A percentile compares a stretch with the other conserved stretches of the same genome.
phyloP scores from a whole-genome alignment of 2,888 invertebrate genomes.

The Thelaira solivaga region DNA sequence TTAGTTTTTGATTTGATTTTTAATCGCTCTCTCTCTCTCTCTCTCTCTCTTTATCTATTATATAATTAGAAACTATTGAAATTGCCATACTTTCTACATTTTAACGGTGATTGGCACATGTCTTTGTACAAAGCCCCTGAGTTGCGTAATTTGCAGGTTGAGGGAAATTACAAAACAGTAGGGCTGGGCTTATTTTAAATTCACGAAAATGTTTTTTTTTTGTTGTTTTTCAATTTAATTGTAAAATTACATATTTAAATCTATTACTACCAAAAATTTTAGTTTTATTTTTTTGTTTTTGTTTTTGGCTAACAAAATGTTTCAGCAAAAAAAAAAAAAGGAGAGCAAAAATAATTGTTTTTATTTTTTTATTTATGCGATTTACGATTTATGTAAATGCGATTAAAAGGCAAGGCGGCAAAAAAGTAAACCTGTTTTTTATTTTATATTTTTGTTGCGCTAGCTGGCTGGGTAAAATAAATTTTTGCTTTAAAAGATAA shows the following conservation, averaged over 20 bases:
- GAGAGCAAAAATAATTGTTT: too few species aligned
- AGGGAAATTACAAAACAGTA: background rate
- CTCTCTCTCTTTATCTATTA: too few species aligned
- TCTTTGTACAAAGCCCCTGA: conserved; percentile 25
- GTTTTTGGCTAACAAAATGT: too few species aligned
- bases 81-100: conserved; percentile 10
- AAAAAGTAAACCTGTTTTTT: too few species aligned
- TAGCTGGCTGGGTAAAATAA: background rate
- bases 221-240: conserved; percentile 25
- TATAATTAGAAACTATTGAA: too few species aligned
- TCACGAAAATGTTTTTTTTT: background rate
- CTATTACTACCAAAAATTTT: conserved; percentile 9
- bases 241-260: conserved; percentile 37
- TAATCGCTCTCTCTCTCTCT: background rate
- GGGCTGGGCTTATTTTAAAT: background rate
- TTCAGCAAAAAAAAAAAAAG: background rate
- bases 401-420: conserved; percentile 3
- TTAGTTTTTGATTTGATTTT: conserved; percentile 35
- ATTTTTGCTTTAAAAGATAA: conserved; percentile 53
- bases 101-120: conserved; percentile 59
- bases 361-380: too few species aligned
- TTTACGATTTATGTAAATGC: conserved; percentile 26
- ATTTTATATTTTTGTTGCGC: background rate
- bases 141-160: background rate
- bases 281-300: conserved; percentile 9